Conservation (phyloP, 2,113 vertebrate genomes). For the Tachuris rubrigastra region DNA sequence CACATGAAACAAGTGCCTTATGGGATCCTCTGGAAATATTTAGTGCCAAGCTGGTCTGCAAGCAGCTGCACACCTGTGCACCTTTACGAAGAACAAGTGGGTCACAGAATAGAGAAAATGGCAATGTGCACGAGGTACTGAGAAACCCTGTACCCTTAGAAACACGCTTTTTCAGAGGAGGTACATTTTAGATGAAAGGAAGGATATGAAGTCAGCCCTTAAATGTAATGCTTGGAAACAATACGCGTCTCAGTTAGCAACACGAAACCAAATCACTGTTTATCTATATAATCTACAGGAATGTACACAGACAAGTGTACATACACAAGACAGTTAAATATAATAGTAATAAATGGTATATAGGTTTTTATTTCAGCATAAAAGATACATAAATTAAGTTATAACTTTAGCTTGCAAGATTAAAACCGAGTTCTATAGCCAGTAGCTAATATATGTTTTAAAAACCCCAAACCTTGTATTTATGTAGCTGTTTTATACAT, state of each 20-base stretch:
- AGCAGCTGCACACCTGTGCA: not conserved
- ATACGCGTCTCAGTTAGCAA: not conserved
- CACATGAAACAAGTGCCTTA: not conserved
- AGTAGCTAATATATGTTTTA: not conserved
- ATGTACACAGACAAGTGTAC: not conserved
- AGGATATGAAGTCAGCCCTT: not conserved
- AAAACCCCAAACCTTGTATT: not conserved
- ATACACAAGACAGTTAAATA: not conserved
- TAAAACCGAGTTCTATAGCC: not conserved
- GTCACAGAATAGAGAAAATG: not conserved
- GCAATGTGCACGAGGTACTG: not conserved
- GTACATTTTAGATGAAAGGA: not conserved
- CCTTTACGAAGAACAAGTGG: not conserved
- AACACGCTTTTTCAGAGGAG: not conserved
- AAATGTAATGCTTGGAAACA: not conserved
- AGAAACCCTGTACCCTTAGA: not conserved
- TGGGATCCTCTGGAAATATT: not conserved
- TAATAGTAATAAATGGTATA: not conserved
- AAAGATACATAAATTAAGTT: slow-evolving; percentile 44
- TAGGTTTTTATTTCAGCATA: slow-evolving; percentile 25
- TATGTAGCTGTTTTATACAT: not conserved
- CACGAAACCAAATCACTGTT: not conserved
- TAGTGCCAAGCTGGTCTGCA: not conserved
- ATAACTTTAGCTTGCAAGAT: not conserved
- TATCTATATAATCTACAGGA: not conserved